Evolutionary conservation across 2,113 vertebrate genomes (phyloP), one percentile per base, ranked within the genome.

Genomic region (Otus sunia): DNA sequence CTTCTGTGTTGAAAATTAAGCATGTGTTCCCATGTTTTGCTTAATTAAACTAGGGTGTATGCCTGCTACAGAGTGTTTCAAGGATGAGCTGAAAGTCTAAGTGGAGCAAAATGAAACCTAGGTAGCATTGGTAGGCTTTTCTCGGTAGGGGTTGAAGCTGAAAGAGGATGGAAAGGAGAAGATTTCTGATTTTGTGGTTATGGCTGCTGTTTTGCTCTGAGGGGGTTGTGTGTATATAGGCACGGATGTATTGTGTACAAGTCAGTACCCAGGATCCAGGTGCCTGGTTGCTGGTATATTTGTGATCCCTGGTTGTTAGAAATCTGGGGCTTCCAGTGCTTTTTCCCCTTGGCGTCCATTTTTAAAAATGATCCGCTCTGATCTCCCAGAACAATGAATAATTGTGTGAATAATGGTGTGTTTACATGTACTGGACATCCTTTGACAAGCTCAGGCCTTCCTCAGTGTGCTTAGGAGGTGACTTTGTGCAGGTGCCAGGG

Each of bases 221-320:
- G 26, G 4, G 12, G 6, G 4, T 8, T 90, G 6, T 74, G 41
- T 58, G 19, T 75, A 1, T 63, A 5, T 71, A 22, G 32, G 29
- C 45, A 49, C 1, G 1, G 36, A 20, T 66, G 41, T 4, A 0
- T 1, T 1, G 0, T 52, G 5, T 43, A 20, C 26, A 39, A 25
- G 20, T 36, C n/a, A 19, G 14, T 64, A 39, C 13, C 25, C 22
- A 37, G 52, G 13, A 72, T 34, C 45, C 12, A 39, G 22, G 13
- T 73, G 30, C 47, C 36, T 56, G 34, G 7, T 34, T 64, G 63
- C 26, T 75, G 73, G 21, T 59, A 6, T 26, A 6, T 26, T 72
- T 59, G 29, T 50, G 45, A 45, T 72, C 37, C 27, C 9, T 37
- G 26, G 6, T 60, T 36, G 17, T 32, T 52, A 67, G 77, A 66